These are phyloP conservation scores for Drosophila tanythrix DNA, from an alignment of 2,888 invertebrate species.

Conservation along the genomic window DNA sequence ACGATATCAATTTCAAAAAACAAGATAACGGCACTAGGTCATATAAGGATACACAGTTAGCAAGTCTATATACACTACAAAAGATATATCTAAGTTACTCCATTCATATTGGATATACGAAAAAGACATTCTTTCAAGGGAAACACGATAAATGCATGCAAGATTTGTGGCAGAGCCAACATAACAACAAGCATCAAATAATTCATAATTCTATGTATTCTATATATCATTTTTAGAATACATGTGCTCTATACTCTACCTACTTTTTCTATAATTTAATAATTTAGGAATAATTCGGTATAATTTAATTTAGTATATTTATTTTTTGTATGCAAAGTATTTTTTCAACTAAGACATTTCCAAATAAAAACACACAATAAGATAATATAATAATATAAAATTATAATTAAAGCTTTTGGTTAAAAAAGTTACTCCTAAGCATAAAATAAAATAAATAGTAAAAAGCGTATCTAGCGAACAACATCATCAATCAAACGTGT, in stretches of 20 bases:
- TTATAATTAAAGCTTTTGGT: background rate
- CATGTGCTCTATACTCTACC: background rate
- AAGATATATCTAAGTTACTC: too few relatives aligned
- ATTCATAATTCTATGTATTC: too few relatives aligned
- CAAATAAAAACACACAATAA: too few relatives aligned
- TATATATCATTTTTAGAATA: background rate
- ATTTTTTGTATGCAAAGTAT: background rate
- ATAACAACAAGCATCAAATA: background rate
- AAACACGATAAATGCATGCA: background rate
- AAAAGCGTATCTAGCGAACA: background rate
- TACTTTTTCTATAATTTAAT: background rate
- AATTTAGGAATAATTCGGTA: too few relatives aligned
- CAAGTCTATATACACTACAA: background rate
- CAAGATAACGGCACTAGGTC: constrained; percentile 10
- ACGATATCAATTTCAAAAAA: constrained; percentile 28
- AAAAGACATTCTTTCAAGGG: rapidly evolving
- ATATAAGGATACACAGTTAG: background rate
- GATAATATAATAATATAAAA: too few relatives aligned
- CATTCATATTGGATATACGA: background rate
- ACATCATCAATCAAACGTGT: constrained; percentile 46
- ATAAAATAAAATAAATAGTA: background rate
- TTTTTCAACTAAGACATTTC: background rate
- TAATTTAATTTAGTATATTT: background rate
- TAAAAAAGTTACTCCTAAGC: background rate
- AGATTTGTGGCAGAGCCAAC: background rate